Conservation (phyloP, 1,140 invertebrate species). For the Mesaphorura yosii region DNA sequence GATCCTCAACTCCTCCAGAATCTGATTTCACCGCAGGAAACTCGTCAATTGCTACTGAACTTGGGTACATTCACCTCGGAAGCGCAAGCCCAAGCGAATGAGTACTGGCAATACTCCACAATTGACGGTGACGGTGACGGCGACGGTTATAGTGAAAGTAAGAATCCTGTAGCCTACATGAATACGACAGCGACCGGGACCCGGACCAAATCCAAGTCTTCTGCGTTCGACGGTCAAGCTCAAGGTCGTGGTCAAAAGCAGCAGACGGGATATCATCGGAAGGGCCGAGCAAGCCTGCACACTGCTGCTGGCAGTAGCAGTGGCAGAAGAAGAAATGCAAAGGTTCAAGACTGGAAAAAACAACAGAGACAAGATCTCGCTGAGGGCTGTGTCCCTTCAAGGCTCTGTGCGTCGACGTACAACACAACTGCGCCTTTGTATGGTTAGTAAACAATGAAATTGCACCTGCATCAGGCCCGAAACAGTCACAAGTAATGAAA, state of each 20-base stretch:
- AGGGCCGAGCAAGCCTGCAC: constrained; percentile 21
- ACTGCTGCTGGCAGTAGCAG: too few species aligned
- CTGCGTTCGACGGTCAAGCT: too few species aligned
- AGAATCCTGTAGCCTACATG: too few species aligned
- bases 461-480: neutral
- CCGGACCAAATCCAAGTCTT: too few species aligned
- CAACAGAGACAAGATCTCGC: neutral
- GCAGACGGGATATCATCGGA: constrained; percentile 9
- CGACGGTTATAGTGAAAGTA: too few species aligned
- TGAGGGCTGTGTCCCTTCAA: constrained; percentile 43
- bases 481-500: neutral
- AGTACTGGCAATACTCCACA: constrained; percentile 6
- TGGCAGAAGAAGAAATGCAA: constrained; percentile 4
- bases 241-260: neutral
- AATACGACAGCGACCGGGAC: too few species aligned
- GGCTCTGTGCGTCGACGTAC: constrained; percentile 74
- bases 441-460: neutral
- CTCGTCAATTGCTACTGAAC: constrained; percentile 25
- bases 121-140: neutral
- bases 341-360: neutral
- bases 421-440: constrained; percentile 78
- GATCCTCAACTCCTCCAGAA: neutral
- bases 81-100: constrained; percentile 5
- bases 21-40: constrained; percentile 21
- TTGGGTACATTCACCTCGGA: neutral